Base-by-base conservation (phyloP, 2,113 vertebrate species). In the Terrapene triunguis region DNA sequence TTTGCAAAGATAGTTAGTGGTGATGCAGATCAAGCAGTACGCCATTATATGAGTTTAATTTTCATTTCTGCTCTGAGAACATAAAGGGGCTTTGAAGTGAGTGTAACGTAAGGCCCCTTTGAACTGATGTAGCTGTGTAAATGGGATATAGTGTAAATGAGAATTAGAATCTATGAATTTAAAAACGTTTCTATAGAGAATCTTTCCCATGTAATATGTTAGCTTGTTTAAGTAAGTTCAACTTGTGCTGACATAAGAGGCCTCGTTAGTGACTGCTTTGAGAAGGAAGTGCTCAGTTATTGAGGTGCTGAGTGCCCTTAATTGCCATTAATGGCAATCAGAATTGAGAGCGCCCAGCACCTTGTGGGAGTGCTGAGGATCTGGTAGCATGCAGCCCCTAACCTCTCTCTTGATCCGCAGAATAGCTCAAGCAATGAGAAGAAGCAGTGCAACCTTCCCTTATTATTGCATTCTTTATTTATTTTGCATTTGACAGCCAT, bases 121-220 rank as follows among this genome's bases (percentile, higher is more conserved):
- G 16, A 13, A 10, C 78, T 59, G 5, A 78, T 62, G 78, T 9
- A 80, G 51, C 44, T 4, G 10, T 88, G 25, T 12, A n/a, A 50
- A 54, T 72, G 8, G 24, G 24, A 9, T 25, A 24, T 57, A 24
- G 55, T 57, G 24, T 27, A 57, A 57, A 57, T 57, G 55, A 57
- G 55, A 27, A 57, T 57, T 57, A 27, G 55, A 27, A 57, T 8
- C 32, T 74, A 7, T 62, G 44, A 32, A 32, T n/a, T 82, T 32
- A 16, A 69, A 78, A 25, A 84, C 6, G 4, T 13, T 53, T 54
- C 1, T 44, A 0, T 80, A 0, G 12, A 96, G 44, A 2, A 0
- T 48, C 55, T 91, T 42, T 38, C 50, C 80, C 38, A 9, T 3
- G 24, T 35, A 14, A 0, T 7, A 4, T 8, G 9, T 24, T 47